Evolutionary conservation across 2,113 vertebrate species (phyloP).

Genomic region (Chascanopsetta lugubris): DNA sequence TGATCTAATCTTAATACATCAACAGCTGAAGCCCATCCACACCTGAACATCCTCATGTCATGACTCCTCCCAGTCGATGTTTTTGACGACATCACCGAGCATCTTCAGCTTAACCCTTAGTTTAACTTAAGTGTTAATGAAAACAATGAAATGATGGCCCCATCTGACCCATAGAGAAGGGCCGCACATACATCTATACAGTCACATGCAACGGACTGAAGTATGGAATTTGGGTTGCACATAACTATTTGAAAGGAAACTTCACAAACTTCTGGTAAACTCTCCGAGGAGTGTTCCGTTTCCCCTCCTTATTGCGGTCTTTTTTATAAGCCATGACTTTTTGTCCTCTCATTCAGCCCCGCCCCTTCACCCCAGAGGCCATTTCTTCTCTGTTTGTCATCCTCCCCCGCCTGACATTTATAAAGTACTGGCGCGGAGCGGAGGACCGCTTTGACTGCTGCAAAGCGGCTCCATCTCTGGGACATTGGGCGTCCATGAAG

Average conservation of each 20-base stretch:
- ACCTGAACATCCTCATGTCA: too few relatives aligned
- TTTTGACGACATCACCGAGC: too few relatives aligned
- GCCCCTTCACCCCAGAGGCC: constrained; percentile 3
- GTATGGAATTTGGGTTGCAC: too few relatives aligned
- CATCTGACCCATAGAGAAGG: too few relatives aligned
- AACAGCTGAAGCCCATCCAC: too few relatives aligned
- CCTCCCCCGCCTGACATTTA: constrained; percentile 49
- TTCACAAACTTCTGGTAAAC: background rate
- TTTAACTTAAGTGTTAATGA: background rate
- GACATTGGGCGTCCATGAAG: constrained; percentile 56
- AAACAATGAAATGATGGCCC: too few relatives aligned
- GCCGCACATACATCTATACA: too few relatives aligned
- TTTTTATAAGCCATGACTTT: background rate
- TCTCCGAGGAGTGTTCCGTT: background rate
- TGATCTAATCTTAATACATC: too few relatives aligned
- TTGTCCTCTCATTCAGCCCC: constrained; percentile 2
- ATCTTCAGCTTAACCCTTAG: too few relatives aligned
- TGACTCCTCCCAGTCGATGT: too few relatives aligned
- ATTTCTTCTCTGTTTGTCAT: constrained; percentile 38
- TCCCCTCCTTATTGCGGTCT: background rate
- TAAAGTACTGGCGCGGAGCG: constrained; percentile 32
- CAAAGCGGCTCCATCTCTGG: constrained; percentile 43
- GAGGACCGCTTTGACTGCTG: constrained; percentile 31
- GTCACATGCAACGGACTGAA: background rate
- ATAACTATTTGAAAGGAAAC: too few relatives aligned